phyloP scores from a whole-genome alignment of 1,140 invertebrate species.

The Drosophila subobscura region DNA sequence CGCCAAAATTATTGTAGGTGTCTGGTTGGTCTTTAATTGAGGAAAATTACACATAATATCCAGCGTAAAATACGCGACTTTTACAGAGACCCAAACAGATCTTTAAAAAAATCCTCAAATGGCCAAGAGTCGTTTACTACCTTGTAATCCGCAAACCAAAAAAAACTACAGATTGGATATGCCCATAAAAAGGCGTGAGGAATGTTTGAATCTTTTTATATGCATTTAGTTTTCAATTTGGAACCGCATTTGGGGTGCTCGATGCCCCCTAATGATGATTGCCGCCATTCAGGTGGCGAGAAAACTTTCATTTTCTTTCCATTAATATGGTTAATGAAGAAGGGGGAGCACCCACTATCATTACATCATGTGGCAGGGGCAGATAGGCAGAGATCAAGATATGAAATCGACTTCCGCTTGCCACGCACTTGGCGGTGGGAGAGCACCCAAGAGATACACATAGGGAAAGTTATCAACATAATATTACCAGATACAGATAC shows the following conservation, averaged over 20 bases:
- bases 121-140: conserved; percentile 20
- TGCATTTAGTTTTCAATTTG: conserved; percentile 54
- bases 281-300: conserved; percentile 5
- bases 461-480: conserved; percentile 45
- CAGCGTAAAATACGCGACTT: not conserved
- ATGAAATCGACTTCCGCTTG: conserved; percentile 46
- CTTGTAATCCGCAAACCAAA: conserved; percentile 19
- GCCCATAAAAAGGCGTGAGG: conserved; percentile 11
- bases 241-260: conserved; percentile 2
- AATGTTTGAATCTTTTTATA: conserved; percentile 33
- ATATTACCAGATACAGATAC: conserved; percentile 22
- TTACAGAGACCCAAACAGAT: no score
- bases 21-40: conserved; percentile 14
- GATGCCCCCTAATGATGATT: conserved; percentile 38
- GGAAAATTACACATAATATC: conserved; percentile 8
- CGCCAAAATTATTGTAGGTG: no score
- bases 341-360: conserved; percentile 44
- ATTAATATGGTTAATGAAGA: conserved; percentile 6
- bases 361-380: conserved; percentile 34
- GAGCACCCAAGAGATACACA: not conserved
- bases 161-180: conserved; percentile 10
- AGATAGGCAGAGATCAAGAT: conserved; percentile 10
- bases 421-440: conserved; percentile 3
- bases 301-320: conserved; percentile 36
- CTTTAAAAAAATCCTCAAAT: conserved; percentile 22